Conservation (phyloP, 1,140 invertebrate species). For the Drosophila nebulosa region DNA sequence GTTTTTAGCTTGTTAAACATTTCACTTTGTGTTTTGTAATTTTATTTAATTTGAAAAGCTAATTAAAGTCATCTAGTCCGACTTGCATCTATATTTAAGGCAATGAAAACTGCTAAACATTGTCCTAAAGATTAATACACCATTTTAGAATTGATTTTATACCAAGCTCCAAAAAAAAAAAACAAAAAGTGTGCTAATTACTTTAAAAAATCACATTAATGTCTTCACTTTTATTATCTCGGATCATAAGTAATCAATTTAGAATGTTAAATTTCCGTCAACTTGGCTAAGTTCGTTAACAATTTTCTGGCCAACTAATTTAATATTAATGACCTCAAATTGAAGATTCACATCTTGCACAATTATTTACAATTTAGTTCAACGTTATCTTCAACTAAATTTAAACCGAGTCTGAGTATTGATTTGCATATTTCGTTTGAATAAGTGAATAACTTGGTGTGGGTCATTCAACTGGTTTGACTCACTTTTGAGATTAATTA, state of each 20-base stretch:
- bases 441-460: not conserved
- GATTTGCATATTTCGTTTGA: constrained; percentile 2
- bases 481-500: not conserved
- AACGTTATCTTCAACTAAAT: not conserved
- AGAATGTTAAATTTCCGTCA: not conserved
- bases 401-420: too few species aligned
- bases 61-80: too few species aligned
- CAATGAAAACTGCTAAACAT: not conserved
- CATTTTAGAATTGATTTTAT: not conserved
- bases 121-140: too few species aligned
- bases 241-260: not conserved
- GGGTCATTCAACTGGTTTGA: not conserved
- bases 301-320: not conserved
- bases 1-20: too few species aligned
- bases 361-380: not conserved
- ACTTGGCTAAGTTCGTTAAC: not conserved
- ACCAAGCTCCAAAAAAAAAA: too few species aligned
- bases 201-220: too few species aligned
- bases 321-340: not conserved
- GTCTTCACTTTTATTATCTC: not conserved
- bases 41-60: too few species aligned
- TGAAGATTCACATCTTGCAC: not conserved
- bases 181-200: not conserved
- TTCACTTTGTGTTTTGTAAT: too few species aligned
- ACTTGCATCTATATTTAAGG: too few species aligned